phyloP scores from a whole-genome alignment of 2,113 vertebrate genomes.

The Telmatochromis sp. region DNA sequence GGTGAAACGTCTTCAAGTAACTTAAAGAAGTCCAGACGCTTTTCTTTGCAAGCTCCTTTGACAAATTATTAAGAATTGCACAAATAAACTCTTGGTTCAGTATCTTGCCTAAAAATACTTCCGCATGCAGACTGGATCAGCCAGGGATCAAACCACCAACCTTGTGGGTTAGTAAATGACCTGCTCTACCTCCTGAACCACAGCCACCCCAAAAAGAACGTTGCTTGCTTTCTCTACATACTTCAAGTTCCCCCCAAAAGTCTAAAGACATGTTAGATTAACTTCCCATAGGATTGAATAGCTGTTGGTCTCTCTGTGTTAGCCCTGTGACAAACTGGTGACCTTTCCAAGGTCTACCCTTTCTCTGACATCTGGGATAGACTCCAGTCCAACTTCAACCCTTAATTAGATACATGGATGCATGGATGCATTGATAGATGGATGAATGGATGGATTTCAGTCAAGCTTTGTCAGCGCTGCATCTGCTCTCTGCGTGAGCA shows the following conservation, averaged over 20 bases:
- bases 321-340: not conserved
- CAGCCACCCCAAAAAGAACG: not conserved
- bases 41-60: too few species aligned
- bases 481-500: not conserved
- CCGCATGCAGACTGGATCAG: not conserved
- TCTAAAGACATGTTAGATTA: not conserved
- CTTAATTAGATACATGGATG: not conserved
- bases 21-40: too few species aligned
- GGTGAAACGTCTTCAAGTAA: too few species aligned
- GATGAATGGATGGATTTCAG: not conserved
- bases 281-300: not conserved
- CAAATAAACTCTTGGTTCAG: not conserved
- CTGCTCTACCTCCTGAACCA: not conserved
- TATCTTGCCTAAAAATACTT: not conserved
- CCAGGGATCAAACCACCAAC: not conserved
- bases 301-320: not conserved
- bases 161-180: not conserved
- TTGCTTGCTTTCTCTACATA: not conserved
- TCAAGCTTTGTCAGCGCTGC: not conserved
- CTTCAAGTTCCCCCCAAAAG: not conserved
- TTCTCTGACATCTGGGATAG: not conserved
- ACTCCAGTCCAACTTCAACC: not conserved
- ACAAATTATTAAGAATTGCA: not conserved
- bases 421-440: not conserved
- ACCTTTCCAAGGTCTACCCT: not conserved